Base-by-base conservation (phyloP, 2,113 vertebrate genomes). In the Amphiprion percula region DNA sequence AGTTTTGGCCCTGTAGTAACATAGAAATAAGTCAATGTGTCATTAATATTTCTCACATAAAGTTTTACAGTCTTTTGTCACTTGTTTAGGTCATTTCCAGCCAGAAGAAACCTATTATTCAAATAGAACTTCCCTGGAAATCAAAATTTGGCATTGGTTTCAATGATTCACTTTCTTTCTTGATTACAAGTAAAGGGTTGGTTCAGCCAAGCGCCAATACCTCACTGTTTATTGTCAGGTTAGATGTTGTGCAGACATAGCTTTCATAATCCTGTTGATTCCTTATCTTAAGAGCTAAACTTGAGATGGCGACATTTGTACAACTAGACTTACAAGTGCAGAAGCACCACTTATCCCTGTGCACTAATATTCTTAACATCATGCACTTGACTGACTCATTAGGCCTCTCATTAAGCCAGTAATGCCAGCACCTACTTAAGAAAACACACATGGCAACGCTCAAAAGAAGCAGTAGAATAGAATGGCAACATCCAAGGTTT, bases 341-440 rank as follows among this genome's bases (percentile, higher is more conserved):
- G 17, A 24, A 12, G 44, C 26, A 12, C 70, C 55, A 12, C 56
- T 21, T 23, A 16, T 41, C 19, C 72, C 10, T 58, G 2, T 12
- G 15, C 12, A 44, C 41, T 53, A 33, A 66, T 65, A 26, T 4
- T 37, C 24, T 46, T 4, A 46, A 39, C 37, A 72, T 61, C 54
- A 55, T 47, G 28, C 37, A 49, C 73, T 50, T 71, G 24, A 76
- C 21, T 71, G 33, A 66, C 58, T 76, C 61, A 77, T 72, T 58
- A 58, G 14, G 41, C 50, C 4, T 17, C 69, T 76, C 60, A 53
- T 65, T 71, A 60, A 47, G 33, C 21, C 37, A 50, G 56, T 21
- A 47, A 49, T 55, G 47, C 4, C 15, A 72, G 21, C 68, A 16
- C n/a, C 15, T 52, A 14, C 8, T 39, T 41, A 47, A 44, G 16